Evolutionary conservation across 1,140 invertebrate genomes (phyloP).

Genomic region (honey bee (Apis mellifera)): Amel_HAv3.1 CM009938.2:743501-744000

Average conservation of each 20-base stretch:
- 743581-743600: neutral
- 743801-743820: neutral
- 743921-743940: neutral
- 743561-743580: neutral
- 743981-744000: neutral
- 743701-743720: constrained; percentile 13
- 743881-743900: neutral
- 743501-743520: constrained; percentile 23
- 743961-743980: neutral
- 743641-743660: constrained; percentile 44
- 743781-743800: neutral
- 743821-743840: too few species aligned
- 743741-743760: neutral
- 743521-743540: constrained; percentile 35
- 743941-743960: constrained; percentile 19
- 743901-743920: neutral
- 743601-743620: constrained; percentile 50
- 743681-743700: constrained; percentile 30
- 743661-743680: constrained; percentile 32
- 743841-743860: neutral
- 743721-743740: neutral
- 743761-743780: constrained; percentile 26
- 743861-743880: neutral
- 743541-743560: neutral
- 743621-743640: constrained; percentile 46